Evolutionary conservation across 2,888 invertebrate species (phyloP).

Genomic region (Agrotis puta): DNA sequence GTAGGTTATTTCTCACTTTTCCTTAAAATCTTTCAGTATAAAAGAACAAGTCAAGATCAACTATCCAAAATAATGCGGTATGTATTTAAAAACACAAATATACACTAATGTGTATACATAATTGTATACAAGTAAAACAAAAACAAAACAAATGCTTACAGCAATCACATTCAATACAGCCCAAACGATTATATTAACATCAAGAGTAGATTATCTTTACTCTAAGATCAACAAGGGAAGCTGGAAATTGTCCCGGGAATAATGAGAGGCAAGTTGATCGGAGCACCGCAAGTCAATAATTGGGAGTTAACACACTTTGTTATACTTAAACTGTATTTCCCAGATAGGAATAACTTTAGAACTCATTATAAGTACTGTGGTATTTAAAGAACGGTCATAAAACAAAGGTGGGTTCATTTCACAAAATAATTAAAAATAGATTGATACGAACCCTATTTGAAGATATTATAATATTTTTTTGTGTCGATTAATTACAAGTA

Average conservation of each 20-base stretch:
- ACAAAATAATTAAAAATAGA: conserved; percentile 1
- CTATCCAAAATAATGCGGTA: background rate
- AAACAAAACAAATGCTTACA: conserved; percentile 47
- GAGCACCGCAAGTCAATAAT: conserved; percentile 66
- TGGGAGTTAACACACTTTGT: conserved; percentile 61
- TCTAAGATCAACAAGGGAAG: conserved; percentile 28
- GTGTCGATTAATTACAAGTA: background rate
- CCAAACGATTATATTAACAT: conserved; percentile 35
- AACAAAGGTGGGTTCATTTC: background rate
- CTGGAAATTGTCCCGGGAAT: conserved; percentile 52
- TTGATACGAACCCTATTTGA: background rate
- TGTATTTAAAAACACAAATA: background rate
- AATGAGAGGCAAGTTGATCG: conserved; percentile 67
- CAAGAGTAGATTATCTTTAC: conserved; percentile 46
- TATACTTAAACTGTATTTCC: conserved; percentile 56
- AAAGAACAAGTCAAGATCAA: background rate
- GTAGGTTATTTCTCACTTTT: conserved; percentile 5
- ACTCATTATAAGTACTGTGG: background rate
- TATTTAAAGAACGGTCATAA: background rate
- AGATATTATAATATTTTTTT: background rate
- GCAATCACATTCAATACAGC: conserved; percentile 34
- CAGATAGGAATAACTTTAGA: conserved; percentile 19
- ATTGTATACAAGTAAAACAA: conserved; percentile 35
- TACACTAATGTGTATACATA: background rate
- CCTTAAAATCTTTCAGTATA: background rate